phyloP scores from a whole-genome alignment of 2,113 vertebrate species.

The Zosterops japonicus region DNA sequence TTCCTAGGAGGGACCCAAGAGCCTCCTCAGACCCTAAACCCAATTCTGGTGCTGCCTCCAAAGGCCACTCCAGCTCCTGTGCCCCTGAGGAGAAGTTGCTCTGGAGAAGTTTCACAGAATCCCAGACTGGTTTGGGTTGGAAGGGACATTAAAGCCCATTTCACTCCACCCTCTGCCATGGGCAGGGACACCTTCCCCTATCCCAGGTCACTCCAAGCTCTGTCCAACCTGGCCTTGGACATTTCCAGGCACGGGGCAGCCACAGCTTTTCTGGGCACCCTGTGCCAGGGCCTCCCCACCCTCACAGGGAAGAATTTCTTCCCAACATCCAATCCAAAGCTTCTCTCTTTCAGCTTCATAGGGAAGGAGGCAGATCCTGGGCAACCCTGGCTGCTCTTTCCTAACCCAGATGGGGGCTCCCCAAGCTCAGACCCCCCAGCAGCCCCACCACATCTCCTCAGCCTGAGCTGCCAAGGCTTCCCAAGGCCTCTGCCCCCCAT shows the following conservation, averaged over 20 bases:
- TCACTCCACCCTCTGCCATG: background rate
- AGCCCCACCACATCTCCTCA: background rate
- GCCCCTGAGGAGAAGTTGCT: background rate
- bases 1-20: background rate
- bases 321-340: background rate
- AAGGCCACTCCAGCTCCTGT: rapidly evolving
- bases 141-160: background rate
- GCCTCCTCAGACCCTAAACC: background rate
- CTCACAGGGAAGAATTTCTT: background rate
- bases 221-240: rapidly evolving
- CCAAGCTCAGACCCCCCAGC: background rate
- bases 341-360: background rate
- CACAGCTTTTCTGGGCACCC: background rate
- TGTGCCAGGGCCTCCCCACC: background rate
- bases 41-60: background rate
- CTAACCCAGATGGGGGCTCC: background rate
- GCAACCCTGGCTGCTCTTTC: background rate
- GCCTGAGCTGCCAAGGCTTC: background rate
- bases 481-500: background rate
- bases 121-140: background rate
- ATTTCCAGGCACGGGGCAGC: background rate
- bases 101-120: background rate
- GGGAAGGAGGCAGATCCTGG: background rate
- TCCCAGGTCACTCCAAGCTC: background rate
- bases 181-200: background rate